phyloP scores from a whole-genome alignment of 2,888 invertebrate species.

The Drosophila pseudotalamancana region DNA sequence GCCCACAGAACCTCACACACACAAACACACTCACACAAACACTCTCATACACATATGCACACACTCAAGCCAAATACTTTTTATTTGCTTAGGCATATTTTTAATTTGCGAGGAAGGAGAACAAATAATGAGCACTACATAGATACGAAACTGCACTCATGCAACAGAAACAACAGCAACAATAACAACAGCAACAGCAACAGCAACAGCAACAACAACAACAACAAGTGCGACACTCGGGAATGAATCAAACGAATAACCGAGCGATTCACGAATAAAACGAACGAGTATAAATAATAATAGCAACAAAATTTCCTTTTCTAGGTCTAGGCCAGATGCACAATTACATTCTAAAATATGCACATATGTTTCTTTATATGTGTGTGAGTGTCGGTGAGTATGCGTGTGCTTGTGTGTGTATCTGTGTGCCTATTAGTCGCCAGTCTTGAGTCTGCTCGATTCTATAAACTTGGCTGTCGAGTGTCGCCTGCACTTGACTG shows the following conservation, averaged over 20 bases:
- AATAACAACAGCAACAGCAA: conserved; percentile 4
- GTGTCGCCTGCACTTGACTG: conserved; percentile 46
- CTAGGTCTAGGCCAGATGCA: conserved; percentile 84
- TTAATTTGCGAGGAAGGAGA: conserved; percentile 81
- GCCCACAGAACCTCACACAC: conserved; percentile 14
- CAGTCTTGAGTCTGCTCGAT: conserved; percentile 40
- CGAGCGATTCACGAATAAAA: conserved; percentile 35
- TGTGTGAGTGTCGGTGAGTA: conserved; percentile 4
- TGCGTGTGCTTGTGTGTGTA: neutral
- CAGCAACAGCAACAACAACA: neutral
- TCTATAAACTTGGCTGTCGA: conserved; percentile 47
- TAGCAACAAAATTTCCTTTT: conserved; percentile 84
- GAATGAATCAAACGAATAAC: conserved; percentile 19
- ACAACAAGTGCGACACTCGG: neutral
- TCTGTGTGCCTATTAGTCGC: conserved; percentile 34
- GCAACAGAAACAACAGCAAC: conserved; percentile 14
- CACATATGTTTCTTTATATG: conserved; percentile 41
- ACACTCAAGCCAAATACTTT: conserved; percentile 40
- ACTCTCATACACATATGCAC: neutral
- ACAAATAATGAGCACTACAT: conserved; percentile 69
- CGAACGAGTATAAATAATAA: conserved; percentile 71
- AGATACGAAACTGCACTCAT: conserved; percentile 45
- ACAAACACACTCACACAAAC: neutral
- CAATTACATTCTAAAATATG: conserved; percentile 83
- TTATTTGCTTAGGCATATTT: conserved; percentile 78